A percentile compares a stretch with the other conserved stretches of the same genome.
Evolutionary conservation across 2,113 vertebrate genomes (phyloP).

Genomic region (Vanacampus margaritifer): DNA sequence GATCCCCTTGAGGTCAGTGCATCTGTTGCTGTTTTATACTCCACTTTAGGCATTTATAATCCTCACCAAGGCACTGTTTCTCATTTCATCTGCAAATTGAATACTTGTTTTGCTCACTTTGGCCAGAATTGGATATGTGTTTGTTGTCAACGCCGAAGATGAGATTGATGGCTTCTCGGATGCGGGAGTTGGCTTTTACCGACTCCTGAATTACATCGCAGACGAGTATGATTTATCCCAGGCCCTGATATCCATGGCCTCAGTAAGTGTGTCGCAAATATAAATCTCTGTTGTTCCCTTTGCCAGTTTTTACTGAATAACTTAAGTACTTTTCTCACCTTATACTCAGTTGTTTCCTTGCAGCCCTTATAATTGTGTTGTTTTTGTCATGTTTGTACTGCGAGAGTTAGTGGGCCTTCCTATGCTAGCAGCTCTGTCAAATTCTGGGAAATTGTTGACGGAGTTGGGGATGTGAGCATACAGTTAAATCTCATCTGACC

Average conservation of each 20-base stretch:
- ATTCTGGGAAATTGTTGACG: constrained; percentile 36
- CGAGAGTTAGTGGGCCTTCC: constrained; percentile 27
- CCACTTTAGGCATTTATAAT: constrained; percentile 45
- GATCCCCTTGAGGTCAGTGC: constrained; percentile 84
- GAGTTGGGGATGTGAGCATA: constrained; percentile 29
- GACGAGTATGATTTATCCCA: constrained; percentile 81
- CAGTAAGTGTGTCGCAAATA: constrained; percentile 76
- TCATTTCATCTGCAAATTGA: constrained; percentile 57
- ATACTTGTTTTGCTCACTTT: constrained; percentile 43
- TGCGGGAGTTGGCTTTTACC: constrained; percentile 85
- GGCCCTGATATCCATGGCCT: constrained; percentile 80
- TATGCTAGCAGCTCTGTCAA: constrained; percentile 29
- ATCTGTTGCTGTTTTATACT: constrained; percentile 32
- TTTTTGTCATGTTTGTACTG: constrained; percentile 42
- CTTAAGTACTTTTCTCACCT: constrained; percentile 17
- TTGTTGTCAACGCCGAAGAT: constrained; percentile 84
- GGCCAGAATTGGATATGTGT: constrained; percentile 92
- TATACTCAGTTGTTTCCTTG: constrained; percentile 32
- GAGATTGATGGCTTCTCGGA: constrained; percentile 80
- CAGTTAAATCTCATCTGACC: constrained; percentile 35
- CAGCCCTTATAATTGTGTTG: constrained; percentile 20
- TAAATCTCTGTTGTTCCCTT: constrained; percentile 47
- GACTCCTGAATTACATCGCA: constrained; percentile 84
- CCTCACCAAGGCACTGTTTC: constrained; percentile 45
- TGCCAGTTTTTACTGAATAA: constrained; percentile 14